Percentiles rank a stretch among this genome's conserved stretches.
phyloP scores from a whole-genome alignment of 2,797 vertebrate genomes.

The Xiphophorus birchmanni region DNA sequence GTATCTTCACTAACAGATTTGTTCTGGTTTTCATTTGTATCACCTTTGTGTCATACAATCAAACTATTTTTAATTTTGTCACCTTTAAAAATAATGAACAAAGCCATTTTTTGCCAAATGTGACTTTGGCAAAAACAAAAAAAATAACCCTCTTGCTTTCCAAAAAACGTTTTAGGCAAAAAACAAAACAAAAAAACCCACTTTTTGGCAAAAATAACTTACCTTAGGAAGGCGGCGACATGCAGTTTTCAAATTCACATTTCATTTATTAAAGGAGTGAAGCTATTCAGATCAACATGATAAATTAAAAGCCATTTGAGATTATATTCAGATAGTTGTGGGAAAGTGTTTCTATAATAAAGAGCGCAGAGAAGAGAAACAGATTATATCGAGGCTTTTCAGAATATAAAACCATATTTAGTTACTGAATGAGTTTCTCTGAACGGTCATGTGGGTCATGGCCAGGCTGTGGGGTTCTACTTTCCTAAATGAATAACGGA shows the following conservation, averaged over 20 bases:
- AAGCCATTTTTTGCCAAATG: too few species aligned
- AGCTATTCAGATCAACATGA: not conserved
- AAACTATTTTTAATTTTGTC: not conserved
- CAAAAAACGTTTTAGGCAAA: too few species aligned
- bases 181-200: too few species aligned
- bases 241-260: not conserved
- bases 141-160: too few species aligned
- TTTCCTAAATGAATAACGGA: not conserved
- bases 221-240: too few species aligned
- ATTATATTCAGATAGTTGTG: not conserved
- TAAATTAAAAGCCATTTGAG: not conserved
- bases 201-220: too few species aligned
- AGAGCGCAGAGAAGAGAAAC: not conserved
- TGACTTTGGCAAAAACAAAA: too few species aligned
- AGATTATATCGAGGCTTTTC: not conserved
- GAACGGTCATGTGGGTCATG: not conserved
- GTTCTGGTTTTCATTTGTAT: not conserved
- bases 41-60: not conserved
- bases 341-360: not conserved
- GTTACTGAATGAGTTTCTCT: not conserved
- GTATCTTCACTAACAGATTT: not conserved
- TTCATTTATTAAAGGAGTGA: not conserved
- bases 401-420: not conserved
- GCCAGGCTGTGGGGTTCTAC: not conserved
- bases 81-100: too few species aligned